Evolutionary conservation across 2,113 vertebrate species (phyloP).

Genomic region (Motacilla tschutschensis): DNA sequence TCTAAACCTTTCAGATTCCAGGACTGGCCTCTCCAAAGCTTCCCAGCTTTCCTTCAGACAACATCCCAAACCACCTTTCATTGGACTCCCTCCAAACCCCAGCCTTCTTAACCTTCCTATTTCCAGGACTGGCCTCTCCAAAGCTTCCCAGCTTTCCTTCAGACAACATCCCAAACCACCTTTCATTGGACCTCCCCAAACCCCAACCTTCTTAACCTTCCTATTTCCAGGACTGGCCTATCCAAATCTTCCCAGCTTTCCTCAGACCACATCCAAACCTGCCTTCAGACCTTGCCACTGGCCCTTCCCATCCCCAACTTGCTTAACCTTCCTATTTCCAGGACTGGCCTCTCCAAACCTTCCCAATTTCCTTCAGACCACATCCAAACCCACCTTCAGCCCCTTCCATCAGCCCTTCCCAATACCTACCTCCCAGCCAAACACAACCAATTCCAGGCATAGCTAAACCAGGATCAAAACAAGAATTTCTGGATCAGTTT

Average conservation of each 20-base stretch:
- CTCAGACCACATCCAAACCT: neutral
- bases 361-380: neutral
- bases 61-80: neutral
- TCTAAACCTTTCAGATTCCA: fast-evolving
- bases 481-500: neutral
- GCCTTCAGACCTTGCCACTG: neutral
- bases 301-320: neutral
- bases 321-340: neutral
- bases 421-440: fast-evolving
- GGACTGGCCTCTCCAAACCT: neutral
- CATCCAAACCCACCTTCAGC: neutral
- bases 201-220: neutral
- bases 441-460: fast-evolving
- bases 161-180: too few relatives aligned
- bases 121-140: neutral
- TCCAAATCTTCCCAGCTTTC: fast-evolving
- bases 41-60: neutral
- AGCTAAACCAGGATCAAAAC: neutral
- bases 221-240: fast-evolving
- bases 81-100: too few relatives aligned
- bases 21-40: fast-evolving
- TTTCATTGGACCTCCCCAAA: neutral
- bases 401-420: neutral
- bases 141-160: fast-evolving
- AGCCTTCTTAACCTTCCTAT: fast-evolving